Conservation (phyloP, 2,113 vertebrate species). For the Crotalus viridis region DNA sequence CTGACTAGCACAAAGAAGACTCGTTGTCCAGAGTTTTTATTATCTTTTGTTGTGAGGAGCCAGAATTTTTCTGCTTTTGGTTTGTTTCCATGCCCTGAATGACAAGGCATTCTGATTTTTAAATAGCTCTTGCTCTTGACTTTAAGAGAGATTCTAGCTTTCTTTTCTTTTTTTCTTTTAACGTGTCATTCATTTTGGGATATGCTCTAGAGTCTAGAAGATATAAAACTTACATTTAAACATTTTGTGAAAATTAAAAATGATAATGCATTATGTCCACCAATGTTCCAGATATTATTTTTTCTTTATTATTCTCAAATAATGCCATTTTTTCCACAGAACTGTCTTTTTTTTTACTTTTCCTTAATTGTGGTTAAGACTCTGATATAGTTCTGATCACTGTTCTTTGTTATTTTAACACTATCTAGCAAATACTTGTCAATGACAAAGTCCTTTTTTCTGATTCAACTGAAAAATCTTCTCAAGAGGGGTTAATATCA, state of each 20-base stretch:
- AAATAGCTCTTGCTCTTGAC: background rate
- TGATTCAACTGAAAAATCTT: background rate
- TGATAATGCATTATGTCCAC: background rate
- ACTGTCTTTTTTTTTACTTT: background rate
- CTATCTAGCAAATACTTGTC: background rate
- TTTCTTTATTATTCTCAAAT: background rate
- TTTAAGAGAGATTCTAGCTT: background rate
- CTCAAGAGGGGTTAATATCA: background rate
- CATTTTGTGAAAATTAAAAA: background rate
- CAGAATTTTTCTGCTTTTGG: background rate
- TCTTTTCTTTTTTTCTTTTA: background rate
- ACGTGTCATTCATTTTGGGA: background rate
- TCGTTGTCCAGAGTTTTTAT: background rate
- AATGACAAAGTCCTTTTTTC: background rate
- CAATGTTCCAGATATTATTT: background rate
- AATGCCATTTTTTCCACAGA: background rate
- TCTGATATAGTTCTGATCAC: background rate
- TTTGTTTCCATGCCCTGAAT: background rate
- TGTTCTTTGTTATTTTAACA: background rate
- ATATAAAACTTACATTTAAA: background rate
- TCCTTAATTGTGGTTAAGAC: background rate
- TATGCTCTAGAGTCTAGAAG: background rate
- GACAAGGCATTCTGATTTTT: background rate
- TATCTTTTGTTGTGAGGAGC: background rate
- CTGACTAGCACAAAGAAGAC: background rate